Percentiles rank a stretch among this genome's conserved stretches.
These are phyloP conservation scores for Phataginus tetradactyla DNA, from an alignment of 2,797 vertebrate species.

Conservation along the genomic window DNA sequence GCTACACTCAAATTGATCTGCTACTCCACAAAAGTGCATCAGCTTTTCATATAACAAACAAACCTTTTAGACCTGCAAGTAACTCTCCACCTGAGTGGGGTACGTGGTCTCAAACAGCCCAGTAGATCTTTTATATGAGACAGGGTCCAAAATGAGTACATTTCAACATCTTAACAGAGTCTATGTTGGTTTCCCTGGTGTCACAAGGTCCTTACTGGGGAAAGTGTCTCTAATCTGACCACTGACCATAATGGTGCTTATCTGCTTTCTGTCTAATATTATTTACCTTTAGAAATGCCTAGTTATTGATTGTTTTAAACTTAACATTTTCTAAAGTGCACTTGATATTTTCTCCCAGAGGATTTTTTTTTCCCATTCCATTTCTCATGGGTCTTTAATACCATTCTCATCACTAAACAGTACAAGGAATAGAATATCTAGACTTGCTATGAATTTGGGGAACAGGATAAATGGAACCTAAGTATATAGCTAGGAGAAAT, in stretches of 20 bases:
- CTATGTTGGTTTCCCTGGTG: constrained; percentile 69
- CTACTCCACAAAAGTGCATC: constrained; percentile 49
- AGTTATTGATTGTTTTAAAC: constrained; percentile 59
- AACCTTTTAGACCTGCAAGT: constrained; percentile 59
- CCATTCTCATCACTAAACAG: constrained; percentile 18
- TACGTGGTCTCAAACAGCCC: constrained; percentile 54
- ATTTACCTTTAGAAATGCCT: constrained; percentile 73
- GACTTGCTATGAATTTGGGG: constrained; percentile 37
- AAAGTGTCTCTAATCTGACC: constrained; percentile 61
- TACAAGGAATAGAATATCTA: constrained; percentile 10
- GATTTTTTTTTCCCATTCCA: constrained; percentile 41
- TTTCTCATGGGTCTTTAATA: constrained; percentile 56
- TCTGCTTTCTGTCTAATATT: constrained; percentile 66
- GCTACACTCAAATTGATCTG: constrained; percentile 40
- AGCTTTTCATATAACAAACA: constrained; percentile 10
- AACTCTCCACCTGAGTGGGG: constrained; percentile 47
- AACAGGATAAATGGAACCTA: constrained; percentile 15
- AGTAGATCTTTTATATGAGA: constrained; percentile 63
- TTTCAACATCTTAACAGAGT: constrained; percentile 65
- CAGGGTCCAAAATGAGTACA: constrained; percentile 38
- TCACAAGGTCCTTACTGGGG: constrained; percentile 44
- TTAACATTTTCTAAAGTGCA: constrained; percentile 60
- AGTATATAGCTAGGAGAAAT: neutral
- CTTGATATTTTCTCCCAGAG: neutral
- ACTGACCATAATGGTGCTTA: constrained; percentile 50